phyloP scores from a whole-genome alignment of 2,113 vertebrate genomes.

The Megalops atlanticus region DNA sequence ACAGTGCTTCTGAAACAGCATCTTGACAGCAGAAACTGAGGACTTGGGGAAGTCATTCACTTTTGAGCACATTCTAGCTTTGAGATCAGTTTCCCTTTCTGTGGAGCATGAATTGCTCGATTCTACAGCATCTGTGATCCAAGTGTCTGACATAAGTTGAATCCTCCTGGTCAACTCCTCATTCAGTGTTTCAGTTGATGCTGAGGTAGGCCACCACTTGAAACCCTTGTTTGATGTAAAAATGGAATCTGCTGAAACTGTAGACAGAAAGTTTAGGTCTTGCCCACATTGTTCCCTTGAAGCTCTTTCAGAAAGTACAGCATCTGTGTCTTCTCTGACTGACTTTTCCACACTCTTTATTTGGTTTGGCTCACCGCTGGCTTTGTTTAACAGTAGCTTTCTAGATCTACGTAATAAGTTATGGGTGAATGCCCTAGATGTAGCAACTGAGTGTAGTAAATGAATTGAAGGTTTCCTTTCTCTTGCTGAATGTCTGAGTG shows the following conservation, averaged over 20 bases:
- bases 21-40: conserved; percentile 80
- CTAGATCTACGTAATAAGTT: conserved; percentile 81
- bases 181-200: conserved; percentile 78
- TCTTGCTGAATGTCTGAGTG: conserved; percentile 81
- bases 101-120: conserved; percentile 56
- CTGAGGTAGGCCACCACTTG: conserved; percentile 87
- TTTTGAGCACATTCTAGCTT: conserved; percentile 43
- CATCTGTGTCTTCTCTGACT: conserved; percentile 56
- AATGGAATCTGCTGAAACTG: conserved; percentile 78
- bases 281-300: conserved; percentile 47
- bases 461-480: conserved; percentile 82
- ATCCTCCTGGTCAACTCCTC: conserved; percentile 85
- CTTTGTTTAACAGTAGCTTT: conserved; percentile 81
- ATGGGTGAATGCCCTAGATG: conserved; percentile 78
- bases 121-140: conserved; percentile 78
- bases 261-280: conserved; percentile 61
- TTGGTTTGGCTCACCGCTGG: conserved; percentile 65
- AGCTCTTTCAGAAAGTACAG: conserved; percentile 52
- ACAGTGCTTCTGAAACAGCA: conserved; percentile 89
- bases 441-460: conserved; percentile 83
- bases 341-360: conserved; percentile 60
- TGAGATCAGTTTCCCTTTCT: conserved; percentile 52
- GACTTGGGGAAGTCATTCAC: conserved; percentile 49
- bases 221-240: conserved; percentile 77
- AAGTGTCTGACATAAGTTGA: conserved; percentile 84